These are phyloP conservation scores for Nerophis ophidion DNA, from an alignment of 2,113 vertebrate genomes.

Conservation along the genomic window DNA sequence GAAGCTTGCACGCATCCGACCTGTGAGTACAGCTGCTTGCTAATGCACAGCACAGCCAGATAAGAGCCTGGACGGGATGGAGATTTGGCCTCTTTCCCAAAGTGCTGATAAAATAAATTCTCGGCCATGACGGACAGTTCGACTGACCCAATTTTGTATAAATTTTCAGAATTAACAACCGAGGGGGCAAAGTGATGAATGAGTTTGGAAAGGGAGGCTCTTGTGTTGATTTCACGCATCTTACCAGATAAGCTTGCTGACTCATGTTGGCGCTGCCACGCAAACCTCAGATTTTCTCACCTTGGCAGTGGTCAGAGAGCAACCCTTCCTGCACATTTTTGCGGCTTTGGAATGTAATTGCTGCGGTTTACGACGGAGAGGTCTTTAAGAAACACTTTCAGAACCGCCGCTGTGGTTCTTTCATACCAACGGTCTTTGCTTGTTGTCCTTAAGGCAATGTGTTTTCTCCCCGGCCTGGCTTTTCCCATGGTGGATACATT, in stretches of 20 bases:
- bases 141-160: constrained; percentile 65
- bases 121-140: constrained; percentile 55
- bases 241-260: constrained; percentile 30
- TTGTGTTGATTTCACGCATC: constrained; percentile 12
- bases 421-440: constrained; percentile 15
- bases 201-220: constrained; percentile 14
- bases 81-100: constrained; percentile 43
- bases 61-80: constrained; percentile 36
- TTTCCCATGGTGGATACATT: constrained; percentile 39
- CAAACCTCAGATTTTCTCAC: constrained; percentile 58
- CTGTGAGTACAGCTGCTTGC: constrained; percentile 22
- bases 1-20: constrained; percentile 11
- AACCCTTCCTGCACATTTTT: constrained; percentile 67
- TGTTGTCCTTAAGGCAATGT: constrained; percentile 15
- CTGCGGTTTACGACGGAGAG: constrained; percentile 63
- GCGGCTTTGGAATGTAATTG: constrained; percentile 60
- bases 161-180: constrained; percentile 56
- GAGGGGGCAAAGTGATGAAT: constrained; percentile 17
- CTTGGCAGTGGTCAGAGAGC: constrained; percentile 60
- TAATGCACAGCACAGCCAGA: constrained; percentile 47
- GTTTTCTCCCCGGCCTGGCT: constrained; percentile 21
- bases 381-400: constrained; percentile 60
- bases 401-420: constrained; percentile 20
- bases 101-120: constrained; percentile 60
- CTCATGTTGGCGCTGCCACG: constrained; percentile 38